Base-by-base conservation (phyloP, 1,140 invertebrate species). In the Oscheius sp. region DNA sequence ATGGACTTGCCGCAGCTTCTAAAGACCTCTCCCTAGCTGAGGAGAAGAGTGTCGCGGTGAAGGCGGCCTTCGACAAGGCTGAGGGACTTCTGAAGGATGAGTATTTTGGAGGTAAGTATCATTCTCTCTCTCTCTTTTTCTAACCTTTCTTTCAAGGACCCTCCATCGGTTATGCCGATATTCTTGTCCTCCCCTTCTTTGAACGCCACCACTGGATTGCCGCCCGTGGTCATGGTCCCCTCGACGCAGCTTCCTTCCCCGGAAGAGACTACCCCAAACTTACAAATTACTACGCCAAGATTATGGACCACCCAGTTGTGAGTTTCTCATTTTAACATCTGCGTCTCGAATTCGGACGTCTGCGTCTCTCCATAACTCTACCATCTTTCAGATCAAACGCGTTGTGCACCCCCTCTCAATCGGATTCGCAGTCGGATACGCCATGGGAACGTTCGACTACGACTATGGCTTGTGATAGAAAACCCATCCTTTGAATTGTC, bases 91-190 rank as follows among this genome's bases (percentile, higher is more conserved):
- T 74, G 42, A 64, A 34, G 52, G 38, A 18, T 15, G 46, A 74
- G 20, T 74, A 59, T 65, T 74, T 32, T 55, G 68, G 49, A 34
- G 72, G 72, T n/a, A n/a, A n/a, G n/a, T n/a, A n/a, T 58, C 15
- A 20, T 15, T 15, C 15, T 59, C 55, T 18, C 55, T 59, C 15
- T n/a, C n/a, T n/a, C n/a, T n/a, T n/a, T n/a, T n/a, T n/a, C n/a
- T n/a, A n/a, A n/a, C n/a, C n/a, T n/a, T n/a, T n/a, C n/a, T n/a
- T n/a, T n/a, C n/a, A n/a, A n/a, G n/a, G n/a, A n/a, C n/a, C n/a
- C n/a, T n/a, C n/a, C n/a, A n/a, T n/a, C n/a, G n/a, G n/a, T n/a
- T n/a, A n/a, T n/a, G n/a, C n/a, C n/a, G n/a, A n/a, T n/a, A n/a
- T n/a, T n/a, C 36, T 59, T 13, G 42, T 62, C 28, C 62, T 67